Base-by-base conservation (phyloP, 2,888 invertebrate genomes). In the Yponomeuta cagnagella region DNA sequence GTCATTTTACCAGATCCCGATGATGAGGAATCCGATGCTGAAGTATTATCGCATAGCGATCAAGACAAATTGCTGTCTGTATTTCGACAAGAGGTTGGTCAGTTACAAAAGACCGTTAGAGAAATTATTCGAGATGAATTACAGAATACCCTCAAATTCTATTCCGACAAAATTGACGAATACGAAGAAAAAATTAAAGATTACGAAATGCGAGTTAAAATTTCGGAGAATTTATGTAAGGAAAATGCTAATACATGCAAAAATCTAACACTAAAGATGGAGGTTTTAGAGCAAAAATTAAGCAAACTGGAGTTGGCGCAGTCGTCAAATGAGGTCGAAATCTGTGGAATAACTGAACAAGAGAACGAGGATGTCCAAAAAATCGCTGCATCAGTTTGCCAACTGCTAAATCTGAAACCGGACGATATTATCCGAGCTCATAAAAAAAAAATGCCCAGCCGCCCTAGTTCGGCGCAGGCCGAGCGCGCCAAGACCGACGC, bases 121-220 rank as follows among this genome's bases (percentile, higher is more conserved):
- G 66, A 66, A 31, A 31, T 66, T 10, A 8, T 66, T 10, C 66
- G 31, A 10, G 8, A 6, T 12, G 66, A 66, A 30, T 15, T 66
- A 8, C 23, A 66, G 30, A 30, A 5, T 33, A 12, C 33, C 12
- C 33, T 66, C 15, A 48, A 23, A 48, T 73, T 73, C 48, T 73
- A 68, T 31, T 58, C 71, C 1, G 72, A 72, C 15, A 73, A 72
- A 48, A 65, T 73, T 9, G 71, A 68, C 10, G 70, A 68, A 10
- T 73, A 73, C 15, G 73, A 74, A 37, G 65, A 37, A 5, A 72
- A 67, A 10, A 68, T 73, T 2, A 73, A 73, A 69, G 68, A 33
- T 15, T 10, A 73, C 10, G 74, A 75, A 72, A 23, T 23, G 23
- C 23, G 23, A 23, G 23, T 23, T 23, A 23, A 23, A 23, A 23